Evolutionary conservation across 2,888 invertebrate species (phyloP).

Genomic region (Lepidocyrtoides sp.): DNA sequence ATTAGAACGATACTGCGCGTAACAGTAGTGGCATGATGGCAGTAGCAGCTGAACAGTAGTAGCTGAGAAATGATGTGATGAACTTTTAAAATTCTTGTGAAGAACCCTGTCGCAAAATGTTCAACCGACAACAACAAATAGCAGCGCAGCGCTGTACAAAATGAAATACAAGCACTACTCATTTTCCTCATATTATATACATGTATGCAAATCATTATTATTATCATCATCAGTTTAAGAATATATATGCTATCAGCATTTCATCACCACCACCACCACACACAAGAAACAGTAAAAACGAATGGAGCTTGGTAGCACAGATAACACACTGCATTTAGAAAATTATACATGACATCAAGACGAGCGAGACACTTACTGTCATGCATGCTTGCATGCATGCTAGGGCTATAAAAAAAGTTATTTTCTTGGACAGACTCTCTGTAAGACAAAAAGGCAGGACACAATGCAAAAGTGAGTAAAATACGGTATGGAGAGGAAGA

Average conservation of each 20-base stretch:
- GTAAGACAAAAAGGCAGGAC: not conserved
- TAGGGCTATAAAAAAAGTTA: constrained; percentile 15
- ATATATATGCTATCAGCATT: not conserved
- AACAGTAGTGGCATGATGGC: constrained; percentile 32
- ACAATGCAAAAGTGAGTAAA: not conserved
- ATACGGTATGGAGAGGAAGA: not conserved
- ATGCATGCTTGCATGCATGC: constrained; percentile 37
- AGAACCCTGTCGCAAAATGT: not conserved
- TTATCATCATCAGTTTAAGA: not conserved
- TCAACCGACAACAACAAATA: not conserved
- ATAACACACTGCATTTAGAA: not conserved
- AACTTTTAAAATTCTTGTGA: not conserved
- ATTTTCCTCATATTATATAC: not conserved
- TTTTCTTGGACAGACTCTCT: constrained; percentile 6
- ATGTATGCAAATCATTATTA: constrained; percentile 24
- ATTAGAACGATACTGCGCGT: constrained; percentile 7
- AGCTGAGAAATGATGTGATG: too few relatives aligned
- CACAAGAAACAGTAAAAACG: not conserved
- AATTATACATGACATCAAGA: constrained; percentile 6
- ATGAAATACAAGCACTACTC: not conserved
- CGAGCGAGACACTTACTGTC: not conserved
- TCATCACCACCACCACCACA: not conserved
- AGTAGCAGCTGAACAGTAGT: constrained; percentile 22
- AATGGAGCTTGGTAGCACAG: not conserved
- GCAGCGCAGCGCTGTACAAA: too few relatives aligned